A percentile compares a stretch with the other conserved stretches of the same genome.
These are phyloP conservation scores for Dugesia japonica DNA, from an alignment of 2,888 invertebrate genomes.

Conservation along the genomic window DNA sequence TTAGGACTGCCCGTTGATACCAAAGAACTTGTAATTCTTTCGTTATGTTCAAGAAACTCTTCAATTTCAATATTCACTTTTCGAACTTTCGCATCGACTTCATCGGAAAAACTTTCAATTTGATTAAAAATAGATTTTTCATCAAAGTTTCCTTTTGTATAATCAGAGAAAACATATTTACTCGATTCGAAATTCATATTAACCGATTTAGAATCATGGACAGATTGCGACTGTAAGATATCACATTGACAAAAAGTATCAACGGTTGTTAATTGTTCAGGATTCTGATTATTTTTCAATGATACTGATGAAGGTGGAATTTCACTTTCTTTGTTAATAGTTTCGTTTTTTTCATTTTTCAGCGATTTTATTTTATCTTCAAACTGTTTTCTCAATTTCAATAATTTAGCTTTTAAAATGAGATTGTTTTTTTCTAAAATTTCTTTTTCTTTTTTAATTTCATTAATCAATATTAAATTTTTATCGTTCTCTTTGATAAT, in stretches of 20 bases:
- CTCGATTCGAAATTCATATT: too few relatives aligned
- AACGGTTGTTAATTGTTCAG: too few relatives aligned
- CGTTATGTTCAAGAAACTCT: background rate
- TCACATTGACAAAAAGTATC: too few relatives aligned
- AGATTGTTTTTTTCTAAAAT: background rate
- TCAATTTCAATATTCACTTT: background rate
- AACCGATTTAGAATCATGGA: too few relatives aligned
- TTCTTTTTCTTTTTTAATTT: background rate
- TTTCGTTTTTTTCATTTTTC: background rate
- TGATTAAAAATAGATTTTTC: background rate
- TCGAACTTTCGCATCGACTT: conserved; percentile 13
- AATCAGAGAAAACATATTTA: too few relatives aligned
- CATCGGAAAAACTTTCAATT: background rate
- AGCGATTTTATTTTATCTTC: background rate
- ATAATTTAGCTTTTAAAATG: background rate
- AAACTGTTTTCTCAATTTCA: background rate
- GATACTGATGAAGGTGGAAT: too few relatives aligned
- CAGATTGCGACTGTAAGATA: too few relatives aligned
- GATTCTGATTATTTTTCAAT: too few relatives aligned
- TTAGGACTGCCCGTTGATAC: background rate
- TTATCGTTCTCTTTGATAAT: background rate
- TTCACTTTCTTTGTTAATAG: background rate
- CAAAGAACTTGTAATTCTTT: conserved; percentile 6
- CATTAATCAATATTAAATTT: background rate
- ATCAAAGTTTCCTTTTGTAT: too few relatives aligned